Percentiles rank a stretch among this genome's conserved stretches.
Conservation (phyloP, 2,113 vertebrate genomes). For the Trinectes maculatus region DNA sequence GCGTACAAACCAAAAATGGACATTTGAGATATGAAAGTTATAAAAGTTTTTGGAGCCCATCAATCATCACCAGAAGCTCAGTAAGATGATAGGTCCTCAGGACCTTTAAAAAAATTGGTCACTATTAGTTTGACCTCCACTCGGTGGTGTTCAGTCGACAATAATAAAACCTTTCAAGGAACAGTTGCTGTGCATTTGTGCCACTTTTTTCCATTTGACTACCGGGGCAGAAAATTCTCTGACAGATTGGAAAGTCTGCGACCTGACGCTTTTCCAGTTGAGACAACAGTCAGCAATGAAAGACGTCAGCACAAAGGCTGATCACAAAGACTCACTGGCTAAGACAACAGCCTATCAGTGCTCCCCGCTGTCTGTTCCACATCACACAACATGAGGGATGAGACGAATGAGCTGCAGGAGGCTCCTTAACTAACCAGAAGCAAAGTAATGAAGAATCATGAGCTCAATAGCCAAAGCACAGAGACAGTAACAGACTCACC, state of each 20-base stretch:
- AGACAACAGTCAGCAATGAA: constrained; percentile 25
- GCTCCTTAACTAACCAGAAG: constrained; percentile 13
- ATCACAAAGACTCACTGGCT: neutral
- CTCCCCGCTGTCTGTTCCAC: constrained; percentile 21
- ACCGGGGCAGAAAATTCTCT: constrained; percentile 16
- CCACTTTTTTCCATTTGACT: constrained; percentile 24
- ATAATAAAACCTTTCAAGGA: neutral
- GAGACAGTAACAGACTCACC: neutral
- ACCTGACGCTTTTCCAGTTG: constrained; percentile 15
- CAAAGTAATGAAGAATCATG: constrained; percentile 16
- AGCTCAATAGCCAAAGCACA: neutral
- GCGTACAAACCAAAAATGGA: no score
- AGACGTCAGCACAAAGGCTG: constrained; percentile 8
- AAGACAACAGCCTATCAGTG: neutral
- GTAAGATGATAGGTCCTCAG: no score
- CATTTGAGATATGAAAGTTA: no score
- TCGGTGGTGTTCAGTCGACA: no score
- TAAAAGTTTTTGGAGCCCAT: no score
- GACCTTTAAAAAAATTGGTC: no score
- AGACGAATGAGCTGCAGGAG: constrained; percentile 9
- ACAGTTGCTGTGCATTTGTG: neutral
- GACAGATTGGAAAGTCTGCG: constrained; percentile 6
- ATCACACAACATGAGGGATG: neutral
- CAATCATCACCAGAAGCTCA: no score
- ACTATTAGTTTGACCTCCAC: no score